These are phyloP conservation scores for Lithodes maja DNA, from an alignment of 2,888 invertebrate species.

Conservation along the genomic window DNA sequence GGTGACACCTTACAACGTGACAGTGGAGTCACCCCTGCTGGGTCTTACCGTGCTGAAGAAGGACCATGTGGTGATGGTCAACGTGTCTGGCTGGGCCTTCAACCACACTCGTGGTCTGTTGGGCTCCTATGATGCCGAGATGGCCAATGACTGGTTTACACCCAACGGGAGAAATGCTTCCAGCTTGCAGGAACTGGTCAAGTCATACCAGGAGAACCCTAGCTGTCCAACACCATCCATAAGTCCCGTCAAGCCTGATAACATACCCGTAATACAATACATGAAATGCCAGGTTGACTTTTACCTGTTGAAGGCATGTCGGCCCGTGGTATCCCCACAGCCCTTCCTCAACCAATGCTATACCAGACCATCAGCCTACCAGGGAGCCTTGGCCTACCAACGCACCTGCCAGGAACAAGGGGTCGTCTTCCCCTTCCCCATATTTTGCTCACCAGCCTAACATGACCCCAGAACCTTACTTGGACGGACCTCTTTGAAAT, in stretches of 20 bases:
- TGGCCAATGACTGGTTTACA: constrained; percentile 38
- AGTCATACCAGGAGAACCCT: constrained; percentile 45
- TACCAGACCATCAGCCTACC: constrained; percentile 4
- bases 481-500: not conserved
- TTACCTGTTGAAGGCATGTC: constrained; percentile 18
- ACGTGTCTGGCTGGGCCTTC: constrained; percentile 47
- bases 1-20: constrained; percentile 11
- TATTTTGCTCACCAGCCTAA: not conserved
- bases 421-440: not conserved
- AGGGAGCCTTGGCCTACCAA: constrained; percentile 31
- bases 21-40: constrained; percentile 17
- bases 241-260: constrained; percentile 3
- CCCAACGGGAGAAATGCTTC: constrained; percentile 35
- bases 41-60: constrained; percentile 7
- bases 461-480: not conserved
- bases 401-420: constrained; percentile 23
- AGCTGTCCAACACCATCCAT: constrained; percentile 33
- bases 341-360: constrained; percentile 45
- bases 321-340: constrained; percentile 25
- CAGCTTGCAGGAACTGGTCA: constrained; percentile 44
- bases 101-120: constrained; percentile 42
- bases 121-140: constrained; percentile 42
- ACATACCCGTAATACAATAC: not conserved
- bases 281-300: constrained; percentile 33
- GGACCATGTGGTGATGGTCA: constrained; percentile 31